Evolutionary conservation across 2,888 invertebrate species (phyloP).

Genomic region (Resseliella maxima): DNA sequence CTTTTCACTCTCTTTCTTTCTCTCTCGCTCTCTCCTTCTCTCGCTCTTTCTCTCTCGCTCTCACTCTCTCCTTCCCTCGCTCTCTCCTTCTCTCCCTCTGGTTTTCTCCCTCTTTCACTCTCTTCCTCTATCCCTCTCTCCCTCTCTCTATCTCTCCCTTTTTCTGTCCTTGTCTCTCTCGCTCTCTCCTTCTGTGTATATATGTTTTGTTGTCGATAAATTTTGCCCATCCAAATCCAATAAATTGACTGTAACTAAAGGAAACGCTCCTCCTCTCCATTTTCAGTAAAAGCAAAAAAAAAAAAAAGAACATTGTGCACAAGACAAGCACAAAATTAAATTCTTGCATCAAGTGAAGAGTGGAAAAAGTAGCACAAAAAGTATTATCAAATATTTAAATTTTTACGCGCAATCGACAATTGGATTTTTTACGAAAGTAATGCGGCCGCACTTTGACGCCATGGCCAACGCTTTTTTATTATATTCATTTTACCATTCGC

Average conservation of each 20-base stretch:
- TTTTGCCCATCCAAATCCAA: neutral
- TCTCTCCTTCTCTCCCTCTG: too few species aligned
- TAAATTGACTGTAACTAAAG: neutral
- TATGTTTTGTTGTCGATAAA: neutral
- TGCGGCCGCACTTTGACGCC: neutral
- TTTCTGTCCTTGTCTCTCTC: too few species aligned
- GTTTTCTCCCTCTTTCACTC: too few species aligned
- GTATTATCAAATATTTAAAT: constrained; percentile 51
- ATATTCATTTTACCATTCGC: neutral
- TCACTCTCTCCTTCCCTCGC: too few species aligned
- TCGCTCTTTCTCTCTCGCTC: too few species aligned
- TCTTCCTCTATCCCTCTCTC: too few species aligned
- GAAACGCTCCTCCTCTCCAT: neutral
- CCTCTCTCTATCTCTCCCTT: too few species aligned
- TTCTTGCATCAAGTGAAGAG: neutral
- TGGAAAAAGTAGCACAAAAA: neutral
- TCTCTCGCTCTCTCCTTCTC: neutral
- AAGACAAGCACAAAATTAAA: constrained; percentile 26
- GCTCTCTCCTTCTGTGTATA: neutral
- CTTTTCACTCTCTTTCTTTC: too few species aligned
- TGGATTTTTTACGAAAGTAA: neutral
- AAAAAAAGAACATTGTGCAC: neutral
- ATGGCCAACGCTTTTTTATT: neutral
- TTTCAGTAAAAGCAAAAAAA: neutral
- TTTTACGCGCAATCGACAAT: constrained; percentile 47